Evolutionary conservation across 1,140 invertebrate species (phyloP).

Genomic region (Ganaspis sp.): DNA sequence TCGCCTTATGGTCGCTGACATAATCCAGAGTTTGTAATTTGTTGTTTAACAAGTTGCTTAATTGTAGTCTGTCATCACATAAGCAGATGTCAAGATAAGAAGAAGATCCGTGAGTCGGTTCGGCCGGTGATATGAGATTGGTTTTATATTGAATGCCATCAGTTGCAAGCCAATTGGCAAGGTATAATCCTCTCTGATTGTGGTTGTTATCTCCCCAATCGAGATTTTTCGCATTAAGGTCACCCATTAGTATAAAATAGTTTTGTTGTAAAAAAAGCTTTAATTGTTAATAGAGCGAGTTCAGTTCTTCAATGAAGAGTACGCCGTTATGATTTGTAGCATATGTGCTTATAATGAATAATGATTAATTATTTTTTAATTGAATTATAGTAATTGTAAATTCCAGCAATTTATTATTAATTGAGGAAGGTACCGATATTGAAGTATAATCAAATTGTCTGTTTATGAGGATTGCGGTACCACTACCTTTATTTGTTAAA

Average conservation of each 20-base stretch:
- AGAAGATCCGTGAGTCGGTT: neutral
- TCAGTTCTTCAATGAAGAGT: neutral
- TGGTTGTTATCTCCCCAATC: slow-evolving; percentile 10
- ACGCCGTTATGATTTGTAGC: neutral
- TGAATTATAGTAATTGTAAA: slow-evolving; percentile 15
- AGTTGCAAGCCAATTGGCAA: neutral
- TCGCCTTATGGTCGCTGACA: slow-evolving; percentile 36
- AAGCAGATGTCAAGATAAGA: slow-evolving; percentile 29
- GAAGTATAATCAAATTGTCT: neutral
- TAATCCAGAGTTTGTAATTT: slow-evolving; percentile 8
- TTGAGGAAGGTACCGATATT: neutral
- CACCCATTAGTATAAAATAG: slow-evolving; percentile 24
- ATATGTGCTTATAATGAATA: slow-evolving; percentile 33
- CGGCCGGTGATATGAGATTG: neutral
- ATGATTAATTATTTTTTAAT: slow-evolving; percentile 12
- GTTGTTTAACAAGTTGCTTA: neutral
- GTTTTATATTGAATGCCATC: slow-evolving; percentile 11
- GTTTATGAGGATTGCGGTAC: slow-evolving; percentile 28
- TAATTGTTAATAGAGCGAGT: neutral
- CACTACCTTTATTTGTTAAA: slow-evolving; percentile 21
- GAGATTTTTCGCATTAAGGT: slow-evolving; percentile 36
- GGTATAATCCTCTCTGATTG: slow-evolving; percentile 20
- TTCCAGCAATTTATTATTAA: neutral
- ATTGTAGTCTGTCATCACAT: neutral
- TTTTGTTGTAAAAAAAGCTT: slow-evolving; percentile 26